Base-by-base conservation (phyloP, 2,797 vertebrate genomes). In the Apogon hyalosoma region DNA sequence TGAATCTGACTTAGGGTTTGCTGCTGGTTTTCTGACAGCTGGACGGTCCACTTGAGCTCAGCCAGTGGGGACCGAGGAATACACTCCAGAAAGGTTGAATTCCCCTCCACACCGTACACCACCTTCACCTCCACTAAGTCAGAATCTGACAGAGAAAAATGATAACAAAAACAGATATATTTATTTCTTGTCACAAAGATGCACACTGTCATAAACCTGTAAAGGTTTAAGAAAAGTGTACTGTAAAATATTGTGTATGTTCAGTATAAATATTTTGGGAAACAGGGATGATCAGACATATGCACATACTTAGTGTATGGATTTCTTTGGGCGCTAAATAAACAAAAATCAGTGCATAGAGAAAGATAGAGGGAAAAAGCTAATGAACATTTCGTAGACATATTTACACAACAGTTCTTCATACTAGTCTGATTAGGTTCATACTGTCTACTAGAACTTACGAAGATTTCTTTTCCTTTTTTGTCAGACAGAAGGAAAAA, bases 61-160 rank as follows among this genome's bases (percentile, higher is more conserved):
- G 92, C 89, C 89, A 94, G 94, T 0, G 89, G 84, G 0, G 93
- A 95, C 11, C 54, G 87, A 0, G 92, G 60, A 10, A 79, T 47
- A 42, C 96, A 97, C 84, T 96, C 95, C 6, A 97, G 88, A 82
- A 95, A 96, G 7, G 94, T 93, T 4, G 96, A 83, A 82, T 96
- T 96, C 21, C 92, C 95, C 78, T 96, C 95, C 28, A 97, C 94
- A 0, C 92, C 95, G 1, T 93, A 97, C 49, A 95, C 73, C 31
- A 77, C 11, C 79, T 92, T 94, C 56, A 93, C 87, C 31, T 91
- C 89, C 64, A 54, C 36, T 0, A 81, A 78, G 4, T 83, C 49
- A 0, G 49, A 60, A 6, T 78, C 94, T 95, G 86, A 55, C 41
- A 24, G 0, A 54, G 19, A 36, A 0, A 36, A 36, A 10, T 8